Base-by-base conservation (phyloP, 2,797 vertebrate species). In the Acrossocheilus wenchowensis region DNA sequence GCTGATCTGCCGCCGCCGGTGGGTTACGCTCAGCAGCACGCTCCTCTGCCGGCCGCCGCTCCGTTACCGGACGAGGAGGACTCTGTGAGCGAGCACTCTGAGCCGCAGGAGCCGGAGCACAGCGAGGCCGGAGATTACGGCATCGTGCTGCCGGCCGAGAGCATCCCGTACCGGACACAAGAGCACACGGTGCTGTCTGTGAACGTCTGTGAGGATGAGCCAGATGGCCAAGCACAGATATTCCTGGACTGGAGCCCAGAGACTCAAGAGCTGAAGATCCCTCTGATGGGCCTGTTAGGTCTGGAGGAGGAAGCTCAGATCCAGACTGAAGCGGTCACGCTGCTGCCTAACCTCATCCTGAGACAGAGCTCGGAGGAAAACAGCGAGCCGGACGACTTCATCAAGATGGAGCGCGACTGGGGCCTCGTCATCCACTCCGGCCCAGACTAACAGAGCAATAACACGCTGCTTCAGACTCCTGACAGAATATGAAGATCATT, bases 331-430 rank as follows among this genome's bases (percentile, higher is more conserved):
- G 57, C 52, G 1, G 57, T 45, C 9, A 54, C 82, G 4, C 82
- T 86, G 15, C 78, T 72, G 36, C 75, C 89, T 11, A 88, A 82
- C 0, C 78, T 91, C 15, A 84, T 90, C 60, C 26, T 91, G 43
- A 89, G 88, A 43, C 90, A 88, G 80, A 72, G 62, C 12, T 89
- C 87, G 12, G 54, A 79, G n/a, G 90, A 90, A 5, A 43, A 36
- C 21, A 2, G 5, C 8, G 88, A 89, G 48, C n/a, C 57, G 1
- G 90, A 91, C 7, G 57, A 68, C 26, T 84, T 92, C 57, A 75
- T 41, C 39, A 82, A 73, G 34, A 90, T 92, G 86, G 91, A 89
- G 84, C 87, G 88, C 30, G 30, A 62, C 81, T 92, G 91, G 91
- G 88, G 79, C 10, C 90, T 92, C 8, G 78, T 88, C 36, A 81